A percentile compares a stretch with the other conserved stretches of the same genome.
Conservation (phyloP, 2,113 vertebrate species). For the Pterocles gutturalis region DNA sequence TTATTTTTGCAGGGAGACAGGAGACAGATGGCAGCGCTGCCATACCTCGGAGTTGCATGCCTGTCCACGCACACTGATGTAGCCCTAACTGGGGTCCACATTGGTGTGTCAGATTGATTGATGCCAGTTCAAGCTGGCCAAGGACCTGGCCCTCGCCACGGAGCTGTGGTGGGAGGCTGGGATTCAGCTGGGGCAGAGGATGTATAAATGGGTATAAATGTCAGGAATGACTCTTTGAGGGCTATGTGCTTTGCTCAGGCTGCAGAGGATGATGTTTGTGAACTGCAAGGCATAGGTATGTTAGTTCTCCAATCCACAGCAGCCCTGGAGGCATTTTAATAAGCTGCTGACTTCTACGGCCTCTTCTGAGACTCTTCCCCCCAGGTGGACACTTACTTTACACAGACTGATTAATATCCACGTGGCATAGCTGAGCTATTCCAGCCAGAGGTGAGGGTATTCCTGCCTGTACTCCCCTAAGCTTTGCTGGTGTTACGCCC, state of each 20-base stretch:
- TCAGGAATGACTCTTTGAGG: neutral
- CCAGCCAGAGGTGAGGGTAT: neutral
- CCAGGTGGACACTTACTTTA: neutral
- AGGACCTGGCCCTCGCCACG: neutral
- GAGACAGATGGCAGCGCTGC: neutral
- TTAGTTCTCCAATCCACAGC: neutral
- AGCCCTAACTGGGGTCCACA: neutral
- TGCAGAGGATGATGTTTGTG: neutral
- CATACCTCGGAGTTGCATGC: neutral
- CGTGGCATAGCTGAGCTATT: neutral
- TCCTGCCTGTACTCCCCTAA: neutral
- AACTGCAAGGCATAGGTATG: neutral
- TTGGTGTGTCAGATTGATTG: accelerated
- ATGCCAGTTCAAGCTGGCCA: neutral
- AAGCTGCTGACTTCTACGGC: neutral
- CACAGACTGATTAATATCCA: neutral
- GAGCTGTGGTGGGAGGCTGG: neutral
- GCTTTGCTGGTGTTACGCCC: neutral
- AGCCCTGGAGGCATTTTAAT: neutral
- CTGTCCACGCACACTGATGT: neutral
- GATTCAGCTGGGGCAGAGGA: neutral
- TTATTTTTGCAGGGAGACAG: neutral
- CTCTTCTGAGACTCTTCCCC: neutral
- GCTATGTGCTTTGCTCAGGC: neutral
- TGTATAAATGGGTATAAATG: neutral